Base-by-base conservation (phyloP, 1,140 invertebrate species). In the Drosophila sp. region DNA sequence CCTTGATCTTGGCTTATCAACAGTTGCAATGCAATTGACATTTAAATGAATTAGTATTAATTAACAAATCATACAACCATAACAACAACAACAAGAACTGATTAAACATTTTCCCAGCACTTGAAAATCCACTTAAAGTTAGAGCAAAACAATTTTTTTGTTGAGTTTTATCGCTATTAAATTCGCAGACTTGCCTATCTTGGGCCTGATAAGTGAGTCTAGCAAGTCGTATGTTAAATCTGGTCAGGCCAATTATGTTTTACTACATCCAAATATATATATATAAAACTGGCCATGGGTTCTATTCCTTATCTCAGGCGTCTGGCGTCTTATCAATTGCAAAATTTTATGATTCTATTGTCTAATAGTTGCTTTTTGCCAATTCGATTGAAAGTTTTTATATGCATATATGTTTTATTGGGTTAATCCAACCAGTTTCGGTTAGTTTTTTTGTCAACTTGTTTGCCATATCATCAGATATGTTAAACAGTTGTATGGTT, bases 351-450 rank as follows among this genome's bases (percentile, higher is more conserved):
- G 56, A 58, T 38, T 58, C 30, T 58, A 58, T 44, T 61, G 60
- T 61, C 38, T 41, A 44, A 41, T 8, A 25, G 29, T 41, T 41
- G 58, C 27, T 10, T 60, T 10, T 40, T 40, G 44, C 44, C 7
- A 50, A 38, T 30, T 40, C 2, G 8, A 38, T 58, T 58, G 23
- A 8, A 8, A 8, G 44, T 27, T 50, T 30, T 27, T 8, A 27
- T 54, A 54, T 29, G 27, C 32, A 7, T 3, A 60, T 44, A 38
- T 25, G 27, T 54, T 50, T 64, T 76, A 70, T 54, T 63, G 54
- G 64, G 79, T 58, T 73, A 66, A 71, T 63, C 50, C 63, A 70
- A 82, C 79, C 72, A 66, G 76, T 75, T 83, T 83, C 60, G 30
- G 44, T 50, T 40, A 35, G 38, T 25, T 58, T 25, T 58, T 17